Percentiles rank a stretch among this genome's conserved stretches.
Evolutionary conservation across 2,113 vertebrate genomes (phyloP).

Genomic region (Eudyptes chrysolophus): DNA sequence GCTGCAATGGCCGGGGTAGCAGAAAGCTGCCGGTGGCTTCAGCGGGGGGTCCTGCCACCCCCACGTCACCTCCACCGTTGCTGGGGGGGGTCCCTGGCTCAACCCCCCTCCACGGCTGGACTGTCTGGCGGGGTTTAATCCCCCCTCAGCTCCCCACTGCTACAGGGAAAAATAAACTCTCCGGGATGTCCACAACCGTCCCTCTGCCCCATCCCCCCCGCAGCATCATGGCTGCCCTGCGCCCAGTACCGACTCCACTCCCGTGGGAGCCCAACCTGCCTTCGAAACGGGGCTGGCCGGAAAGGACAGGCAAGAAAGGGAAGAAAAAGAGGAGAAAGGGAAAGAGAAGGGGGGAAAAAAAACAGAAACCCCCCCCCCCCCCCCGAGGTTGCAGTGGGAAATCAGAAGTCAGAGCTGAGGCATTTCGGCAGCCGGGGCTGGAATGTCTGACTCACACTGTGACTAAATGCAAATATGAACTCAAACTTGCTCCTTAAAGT

Average conservation of each 20-base stretch:
- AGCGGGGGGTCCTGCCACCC: background rate
- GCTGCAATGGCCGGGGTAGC: rapidly evolving
- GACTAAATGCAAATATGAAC: slow-evolving; percentile 69
- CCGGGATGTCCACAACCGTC: rapidly evolving
- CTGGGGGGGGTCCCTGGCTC: background rate
- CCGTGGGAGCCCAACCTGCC: background rate
- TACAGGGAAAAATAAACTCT: background rate
- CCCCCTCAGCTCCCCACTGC: background rate
- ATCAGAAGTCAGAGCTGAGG: slow-evolving; percentile 70
- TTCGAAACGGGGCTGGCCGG: rapidly evolving
- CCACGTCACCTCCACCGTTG: rapidly evolving
- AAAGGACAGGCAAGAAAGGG: background rate
- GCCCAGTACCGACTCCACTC: rapidly evolving
- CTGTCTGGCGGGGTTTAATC: background rate
- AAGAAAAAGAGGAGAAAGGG: slow-evolving; percentile 8
- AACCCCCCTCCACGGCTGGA: background rate
- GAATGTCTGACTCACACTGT: slow-evolving; percentile 73
- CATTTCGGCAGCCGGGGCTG: slow-evolving; percentile 65
- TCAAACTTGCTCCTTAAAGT: background rate
- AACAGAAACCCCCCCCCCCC: too few relatives aligned
- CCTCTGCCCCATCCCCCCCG: background rate
- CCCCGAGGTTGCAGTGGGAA: slow-evolving; percentile 35
- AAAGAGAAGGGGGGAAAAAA: background rate
- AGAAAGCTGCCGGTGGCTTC: background rate
- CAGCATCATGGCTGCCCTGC: background rate